Percentiles rank a stretch among this genome's conserved stretches.
Conservation (phyloP, 2,888 invertebrate genomes). For the Tetragonula carbonaria region DNA sequence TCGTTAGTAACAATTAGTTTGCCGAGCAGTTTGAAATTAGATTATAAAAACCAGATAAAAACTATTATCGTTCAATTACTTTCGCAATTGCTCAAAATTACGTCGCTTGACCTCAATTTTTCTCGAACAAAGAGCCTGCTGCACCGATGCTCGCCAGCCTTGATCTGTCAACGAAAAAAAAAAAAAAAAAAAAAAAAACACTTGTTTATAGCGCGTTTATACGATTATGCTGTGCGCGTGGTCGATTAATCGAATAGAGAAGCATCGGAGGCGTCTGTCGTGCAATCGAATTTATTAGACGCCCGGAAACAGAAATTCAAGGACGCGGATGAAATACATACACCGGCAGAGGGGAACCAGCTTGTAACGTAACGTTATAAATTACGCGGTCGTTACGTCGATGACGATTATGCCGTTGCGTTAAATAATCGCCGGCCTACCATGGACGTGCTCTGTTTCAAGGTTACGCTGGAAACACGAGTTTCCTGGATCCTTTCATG, state of each 20-base stretch:
- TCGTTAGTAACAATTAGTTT: too few species aligned
- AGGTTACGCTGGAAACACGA: slow-evolving; percentile 52
- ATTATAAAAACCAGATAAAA: too few species aligned
- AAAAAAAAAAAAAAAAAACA: too few species aligned
- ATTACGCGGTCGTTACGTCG: slow-evolving; percentile 69
- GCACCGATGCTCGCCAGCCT: too few species aligned
- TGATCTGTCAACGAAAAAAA: too few species aligned
- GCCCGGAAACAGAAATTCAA: slow-evolving; percentile 65
- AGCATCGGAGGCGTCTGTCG: slow-evolving; percentile 19
- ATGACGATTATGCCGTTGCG: slow-evolving; percentile 65
- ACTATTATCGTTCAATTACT: too few species aligned
- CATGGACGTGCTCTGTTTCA: slow-evolving; percentile 48
- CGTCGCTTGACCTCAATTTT: too few species aligned
- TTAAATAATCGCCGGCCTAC: slow-evolving; percentile 66
- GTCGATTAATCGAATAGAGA: slow-evolving; percentile 33
- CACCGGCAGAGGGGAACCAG: slow-evolving; percentile 12
- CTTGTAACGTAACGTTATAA: slow-evolving; percentile 61
- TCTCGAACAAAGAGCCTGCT: too few species aligned
- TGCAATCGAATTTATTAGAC: slow-evolving; percentile 57
- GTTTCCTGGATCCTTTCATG: slow-evolving; percentile 36
- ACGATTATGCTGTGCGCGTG: not conserved
- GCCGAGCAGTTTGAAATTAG: too few species aligned
- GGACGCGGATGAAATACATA: slow-evolving; percentile 31
- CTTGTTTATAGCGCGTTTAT: too few species aligned
- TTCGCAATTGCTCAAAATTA: too few species aligned